Conservation (phyloP, 2,888 invertebrate genomes). For the Ypsolopha sequella region DNA sequence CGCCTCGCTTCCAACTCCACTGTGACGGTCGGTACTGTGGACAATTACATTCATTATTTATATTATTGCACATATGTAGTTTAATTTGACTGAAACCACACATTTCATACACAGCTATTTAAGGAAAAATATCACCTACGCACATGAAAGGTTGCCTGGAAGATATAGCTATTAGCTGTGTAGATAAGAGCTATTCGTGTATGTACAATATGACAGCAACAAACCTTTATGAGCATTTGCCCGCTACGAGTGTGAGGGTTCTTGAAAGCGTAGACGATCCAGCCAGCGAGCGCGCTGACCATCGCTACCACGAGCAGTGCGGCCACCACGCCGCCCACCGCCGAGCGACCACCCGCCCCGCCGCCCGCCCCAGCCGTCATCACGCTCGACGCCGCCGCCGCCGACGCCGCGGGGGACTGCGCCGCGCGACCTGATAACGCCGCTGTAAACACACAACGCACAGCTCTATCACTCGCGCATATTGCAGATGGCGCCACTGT, state of each 20-base stretch:
- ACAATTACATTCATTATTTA: neutral
- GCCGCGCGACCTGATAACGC: no score
- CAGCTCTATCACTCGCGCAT: no score
- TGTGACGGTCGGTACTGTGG: slow-evolving; percentile 94
- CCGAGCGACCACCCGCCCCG: slow-evolving; percentile 3
- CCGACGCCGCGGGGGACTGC: no score
- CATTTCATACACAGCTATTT: no score
- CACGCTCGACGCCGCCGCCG: neutral
- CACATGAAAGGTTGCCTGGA: no score
- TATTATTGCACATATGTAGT: neutral
- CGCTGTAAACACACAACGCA: no score
- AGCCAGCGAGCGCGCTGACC: slow-evolving; percentile 76
- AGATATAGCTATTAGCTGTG: no score
- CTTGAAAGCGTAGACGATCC: slow-evolving; percentile 94
- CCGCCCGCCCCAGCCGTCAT: slow-evolving; percentile 5
- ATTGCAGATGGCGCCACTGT: no score
- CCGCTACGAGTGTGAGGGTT: slow-evolving; percentile 97
- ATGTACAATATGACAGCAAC: no score
- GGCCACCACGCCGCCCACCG: slow-evolving; percentile 63
- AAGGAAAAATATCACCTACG: no score
- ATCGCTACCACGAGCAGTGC: slow-evolving; percentile 79
- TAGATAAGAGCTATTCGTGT: no score
- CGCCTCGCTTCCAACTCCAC: slow-evolving; percentile 92
- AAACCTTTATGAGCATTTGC: slow-evolving; percentile 95
- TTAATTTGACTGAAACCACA: neutral